Evolutionary conservation across 2,888 invertebrate genomes (phyloP).

Genomic region (Phyllotreta striolata): DNA sequence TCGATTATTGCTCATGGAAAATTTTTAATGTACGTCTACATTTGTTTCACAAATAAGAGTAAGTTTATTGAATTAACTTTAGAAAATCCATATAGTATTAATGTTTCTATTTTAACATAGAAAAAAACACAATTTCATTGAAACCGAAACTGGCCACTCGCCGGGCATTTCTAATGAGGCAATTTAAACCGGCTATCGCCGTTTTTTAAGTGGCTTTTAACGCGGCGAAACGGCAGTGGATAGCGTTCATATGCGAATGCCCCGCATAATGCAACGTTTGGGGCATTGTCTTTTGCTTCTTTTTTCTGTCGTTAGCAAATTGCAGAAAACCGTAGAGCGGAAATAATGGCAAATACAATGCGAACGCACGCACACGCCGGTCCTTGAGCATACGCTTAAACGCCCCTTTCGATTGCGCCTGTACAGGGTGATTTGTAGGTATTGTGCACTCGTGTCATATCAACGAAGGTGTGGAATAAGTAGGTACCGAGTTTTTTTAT

Average conservation of each 20-base stretch:
- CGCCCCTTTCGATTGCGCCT: slow-evolving; percentile 1
- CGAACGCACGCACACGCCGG: slow-evolving; percentile 27
- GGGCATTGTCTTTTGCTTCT: slow-evolving; percentile 13
- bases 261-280: not conserved
- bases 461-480: too few relatives aligned
- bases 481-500: too few relatives aligned
- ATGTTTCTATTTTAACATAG: too few relatives aligned
- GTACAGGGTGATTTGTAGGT: too few relatives aligned
- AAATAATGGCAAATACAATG: slow-evolving; percentile 33
- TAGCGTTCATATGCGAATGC: slow-evolving; percentile 2
- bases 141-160: not conserved
- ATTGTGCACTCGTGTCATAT: too few relatives aligned
- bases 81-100: too few relatives aligned
- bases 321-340: slow-evolving; percentile 28
- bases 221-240: slow-evolving; percentile 9
- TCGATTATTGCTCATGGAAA: too few relatives aligned
- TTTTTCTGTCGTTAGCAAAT: slow-evolving; percentile 17
- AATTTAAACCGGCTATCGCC: slow-evolving; percentile 11
- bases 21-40: too few relatives aligned
- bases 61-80: too few relatives aligned
- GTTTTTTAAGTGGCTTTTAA: slow-evolving; percentile 18
- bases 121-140: too few relatives aligned
- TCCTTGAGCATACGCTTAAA: slow-evolving; percentile 7
- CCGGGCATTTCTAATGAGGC: not conserved
- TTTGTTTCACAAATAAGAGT: too few relatives aligned